phyloP scores from a whole-genome alignment of 2,888 invertebrate species.

The Bombylius major region DNA sequence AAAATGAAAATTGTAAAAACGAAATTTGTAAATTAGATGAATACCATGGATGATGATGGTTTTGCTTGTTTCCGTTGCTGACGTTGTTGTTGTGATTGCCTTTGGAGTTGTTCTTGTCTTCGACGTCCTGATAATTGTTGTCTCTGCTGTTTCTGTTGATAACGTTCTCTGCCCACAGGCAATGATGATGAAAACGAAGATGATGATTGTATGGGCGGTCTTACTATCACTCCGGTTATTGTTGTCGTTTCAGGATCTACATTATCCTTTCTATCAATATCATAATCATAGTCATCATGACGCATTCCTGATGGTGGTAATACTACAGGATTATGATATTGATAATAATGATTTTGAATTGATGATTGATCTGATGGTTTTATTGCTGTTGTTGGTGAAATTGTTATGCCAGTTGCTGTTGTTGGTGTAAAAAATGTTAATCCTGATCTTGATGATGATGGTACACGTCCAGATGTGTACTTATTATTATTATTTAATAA shows the following conservation, averaged over 20 bases:
- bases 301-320: no score
- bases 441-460: background rate
- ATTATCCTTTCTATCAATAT: background rate
- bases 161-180: background rate
- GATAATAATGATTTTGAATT: background rate
- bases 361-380: background rate
- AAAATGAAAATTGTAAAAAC: background rate
- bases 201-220: background rate
- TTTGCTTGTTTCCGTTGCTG: background rate
- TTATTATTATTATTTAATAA: background rate
- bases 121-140: background rate
- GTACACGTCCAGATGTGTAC: background rate
- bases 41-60: background rate
- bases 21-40: background rate
- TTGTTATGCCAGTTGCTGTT: background rate
- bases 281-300: background rate
- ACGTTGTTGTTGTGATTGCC: background rate
- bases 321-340: background rate
- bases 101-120: background rate
- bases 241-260: background rate
- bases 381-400: background rate
- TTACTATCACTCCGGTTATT: background rate
- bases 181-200: background rate
- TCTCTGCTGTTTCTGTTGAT: background rate
- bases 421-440: background rate